Conservation (phyloP, 2,797 vertebrate genomes). For the Eptatretus atami region DNA sequence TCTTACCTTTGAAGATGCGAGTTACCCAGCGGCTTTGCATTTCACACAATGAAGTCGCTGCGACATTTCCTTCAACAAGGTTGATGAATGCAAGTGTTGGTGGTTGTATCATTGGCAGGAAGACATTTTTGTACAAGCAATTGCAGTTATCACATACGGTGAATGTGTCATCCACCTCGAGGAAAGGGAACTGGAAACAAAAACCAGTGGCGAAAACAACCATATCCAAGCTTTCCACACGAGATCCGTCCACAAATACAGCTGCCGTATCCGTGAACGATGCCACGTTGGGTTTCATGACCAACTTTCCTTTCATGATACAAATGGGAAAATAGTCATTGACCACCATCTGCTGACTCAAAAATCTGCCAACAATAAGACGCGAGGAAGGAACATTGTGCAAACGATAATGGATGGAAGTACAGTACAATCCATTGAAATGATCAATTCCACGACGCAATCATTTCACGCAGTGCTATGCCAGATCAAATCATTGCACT, state of each 20-base stretch:
- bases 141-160: conserved; percentile 20
- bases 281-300: conserved; percentile 22
- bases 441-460: too few relatives aligned
- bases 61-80: conserved; percentile 24
- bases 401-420: too few relatives aligned
- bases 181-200: conserved; percentile 27
- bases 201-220: conserved; percentile 37
- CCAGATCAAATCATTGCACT: too few relatives aligned
- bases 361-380: conserved; percentile 13
- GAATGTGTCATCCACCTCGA: conserved; percentile 13
- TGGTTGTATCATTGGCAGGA: conserved; percentile 19
- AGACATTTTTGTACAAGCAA: conserved; percentile 27
- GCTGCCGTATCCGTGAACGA: conserved; percentile 20
- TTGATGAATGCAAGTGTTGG: conserved; percentile 26
- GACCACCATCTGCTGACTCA: conserved; percentile 22
- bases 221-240: conserved; percentile 19
- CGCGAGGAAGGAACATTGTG: too few relatives aligned
- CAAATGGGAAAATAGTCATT: conserved; percentile 31
- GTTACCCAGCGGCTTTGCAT: conserved; percentile 30
- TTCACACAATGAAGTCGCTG: conserved; percentile 31
- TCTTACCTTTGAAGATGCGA: conserved; percentile 22
- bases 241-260: conserved; percentile 26
- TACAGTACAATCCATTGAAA: too few relatives aligned
- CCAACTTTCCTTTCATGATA: conserved; percentile 24
- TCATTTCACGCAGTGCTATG: too few relatives aligned